These are phyloP conservation scores for Apodemus speciosus DNA, from an alignment of 2,113 vertebrate species.

Conservation along the genomic window DNA sequence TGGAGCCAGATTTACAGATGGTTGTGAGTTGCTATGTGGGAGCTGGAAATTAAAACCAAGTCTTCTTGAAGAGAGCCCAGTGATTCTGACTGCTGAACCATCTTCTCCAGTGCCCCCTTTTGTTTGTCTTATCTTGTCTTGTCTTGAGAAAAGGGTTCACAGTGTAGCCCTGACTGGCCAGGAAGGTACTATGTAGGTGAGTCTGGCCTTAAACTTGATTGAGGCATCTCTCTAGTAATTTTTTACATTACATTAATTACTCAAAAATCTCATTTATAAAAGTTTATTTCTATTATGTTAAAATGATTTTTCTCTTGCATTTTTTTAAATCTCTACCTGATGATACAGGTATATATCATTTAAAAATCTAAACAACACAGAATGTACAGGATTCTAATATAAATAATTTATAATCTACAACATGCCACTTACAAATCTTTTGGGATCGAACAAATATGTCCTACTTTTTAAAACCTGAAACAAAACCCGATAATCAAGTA, in stretches of 20 bases:
- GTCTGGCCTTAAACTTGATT: neutral
- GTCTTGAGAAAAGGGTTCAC: neutral
- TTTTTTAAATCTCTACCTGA: neutral
- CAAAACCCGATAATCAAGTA: slow-evolving; percentile 7
- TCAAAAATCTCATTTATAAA: slow-evolving; percentile 22
- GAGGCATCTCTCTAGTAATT: neutral
- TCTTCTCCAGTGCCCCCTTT: neutral
- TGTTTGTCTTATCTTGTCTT: neutral
- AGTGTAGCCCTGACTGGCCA: neutral
- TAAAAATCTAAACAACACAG: neutral
- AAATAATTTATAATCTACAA: neutral
- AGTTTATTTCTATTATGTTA: slow-evolving; percentile 24
- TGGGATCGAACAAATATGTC: neutral
- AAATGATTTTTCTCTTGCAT: neutral
- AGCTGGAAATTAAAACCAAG: neutral
- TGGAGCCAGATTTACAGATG: neutral
- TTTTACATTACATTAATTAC: slow-evolving; percentile 11
- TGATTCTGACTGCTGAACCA: neutral
- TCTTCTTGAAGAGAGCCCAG: neutral
- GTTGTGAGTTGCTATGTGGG: neutral
- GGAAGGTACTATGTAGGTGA: neutral
- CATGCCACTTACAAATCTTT: neutral
- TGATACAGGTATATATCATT: neutral
- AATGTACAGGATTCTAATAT: neutral
- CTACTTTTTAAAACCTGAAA: neutral